Percentiles rank a stretch among this genome's conserved stretches.
Evolutionary conservation across 2,888 invertebrate genomes (phyloP).

Genomic region (Eugnorisma glareosa): DNA sequence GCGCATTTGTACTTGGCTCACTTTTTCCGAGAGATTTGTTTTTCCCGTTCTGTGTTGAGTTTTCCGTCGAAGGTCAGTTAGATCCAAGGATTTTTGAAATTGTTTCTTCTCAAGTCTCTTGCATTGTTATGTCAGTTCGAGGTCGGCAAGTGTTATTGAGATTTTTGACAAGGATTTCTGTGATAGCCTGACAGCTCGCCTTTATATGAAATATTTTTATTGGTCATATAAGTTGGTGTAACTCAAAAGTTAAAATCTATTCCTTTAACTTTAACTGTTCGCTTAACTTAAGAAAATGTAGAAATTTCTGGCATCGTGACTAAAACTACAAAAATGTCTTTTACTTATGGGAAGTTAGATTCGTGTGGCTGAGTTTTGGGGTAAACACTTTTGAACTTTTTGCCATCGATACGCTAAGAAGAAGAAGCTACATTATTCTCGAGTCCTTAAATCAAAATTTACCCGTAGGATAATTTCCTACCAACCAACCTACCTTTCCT

Average conservation of each 20-base stretch:
- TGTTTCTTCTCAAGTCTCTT: neutral
- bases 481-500: too few relatives aligned
- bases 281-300: neutral
- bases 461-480: too few relatives aligned
- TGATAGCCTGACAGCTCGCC: neutral
- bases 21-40: slow-evolving; percentile 23
- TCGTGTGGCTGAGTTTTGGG: too few relatives aligned
- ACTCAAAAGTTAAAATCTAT: neutral
- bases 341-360: too few relatives aligned
- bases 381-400: too few relatives aligned
- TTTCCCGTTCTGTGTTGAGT: slow-evolving; percentile 6
- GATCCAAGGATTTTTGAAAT: slow-evolving; percentile 16
- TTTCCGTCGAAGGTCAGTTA: slow-evolving; percentile 12
- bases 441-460: too few relatives aligned
- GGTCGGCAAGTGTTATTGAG: neutral
- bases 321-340: too few relatives aligned
- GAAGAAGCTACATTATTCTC: too few relatives aligned
- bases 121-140: neutral
- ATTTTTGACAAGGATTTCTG: neutral
- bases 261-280: neutral
- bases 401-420: too few relatives aligned
- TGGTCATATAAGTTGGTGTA: neutral
- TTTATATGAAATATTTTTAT: neutral
- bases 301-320: neutral
- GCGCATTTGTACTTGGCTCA: neutral